Base-by-base conservation (phyloP, 2,888 invertebrate species). In the Cryptocephalus moraei region DNA sequence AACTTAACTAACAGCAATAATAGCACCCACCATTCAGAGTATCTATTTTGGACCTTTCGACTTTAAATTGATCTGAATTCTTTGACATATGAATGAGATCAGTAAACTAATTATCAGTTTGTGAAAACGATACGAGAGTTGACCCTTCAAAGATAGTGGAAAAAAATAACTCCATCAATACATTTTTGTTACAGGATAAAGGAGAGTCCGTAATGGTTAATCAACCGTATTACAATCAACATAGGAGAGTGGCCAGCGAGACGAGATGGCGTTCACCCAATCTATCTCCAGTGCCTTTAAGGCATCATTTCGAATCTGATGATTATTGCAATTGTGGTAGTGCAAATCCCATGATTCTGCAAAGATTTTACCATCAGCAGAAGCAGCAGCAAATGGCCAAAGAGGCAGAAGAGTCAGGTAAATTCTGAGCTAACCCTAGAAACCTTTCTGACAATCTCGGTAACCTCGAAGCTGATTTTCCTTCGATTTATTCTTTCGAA, bases 281-380 rank as follows among this genome's bases (percentile, higher is more conserved):
- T 43, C 65, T 63, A 34, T 72, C 73, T 22, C 72, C 72, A n/a
- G 55, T 73, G 49, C 69, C 68, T 12, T 53, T 67, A 33, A 56
- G 71, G 49, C 67, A 65, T 48, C 68, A 69, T 46, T 62, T 65
- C 51, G 61, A 60, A 44, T 47, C 43, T 8, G 59, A 58, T 11
- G 61, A 60, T 32, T 51, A 51, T 32, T 64, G 64, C 33, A 61
- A 63, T 45, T 79, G 79, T 39, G 84, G 84, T 53, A 86, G 84
- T 71, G 85, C 85, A 46, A 86, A 85, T 70, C 86, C 86, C 34
- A 82, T 86, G 66, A 83, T 86, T 49, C 73, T 86, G 56, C 86
- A 86, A 66, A 75, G 86, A 65, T 86, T 85, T 66, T 82, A 83
- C 63, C 86, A 86, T 67, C 86, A 86, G 65, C 85, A 82, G 63